Evolutionary conservation across 2,113 vertebrate species (phyloP), one percentile per base, ranked within the genome.

Genomic region (Dissostichus mawsoni): DNA sequence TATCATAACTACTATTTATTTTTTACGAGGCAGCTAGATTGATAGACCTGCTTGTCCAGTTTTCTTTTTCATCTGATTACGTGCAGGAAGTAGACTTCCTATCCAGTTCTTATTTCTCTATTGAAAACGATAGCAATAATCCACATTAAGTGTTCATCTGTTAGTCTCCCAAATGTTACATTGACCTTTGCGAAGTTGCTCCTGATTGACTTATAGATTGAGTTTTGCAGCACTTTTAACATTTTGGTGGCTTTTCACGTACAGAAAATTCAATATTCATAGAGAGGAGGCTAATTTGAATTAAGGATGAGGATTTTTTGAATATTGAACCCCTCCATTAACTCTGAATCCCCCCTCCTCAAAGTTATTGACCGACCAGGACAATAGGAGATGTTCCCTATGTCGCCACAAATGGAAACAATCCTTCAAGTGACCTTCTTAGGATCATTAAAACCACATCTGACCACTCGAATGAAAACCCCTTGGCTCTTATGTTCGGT

Each of bases 61-160:
- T 20, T 29, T n/a, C 18, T 66, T 74, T n/a, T 67, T 11, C 36
- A 29, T 76, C 78, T 74, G 73, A 78, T 82, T 55, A 61, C 18
- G 61, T 48, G 51, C 5, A 56, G 41, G 18, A 52, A 4, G 20
- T 55, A 58, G 36, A 29, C 51, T 48, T 52, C 18, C 44, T 13
- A 55, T 16, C 11, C 52, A 29, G 48, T 23, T 73, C 55, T 61
- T 25, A 20, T 80, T n/a, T 62, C 74, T 51, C 59, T 9, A 44
- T 13, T 48, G 51, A 69, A 33, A 5, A 12, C 50, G 62, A 73
- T 63, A 25, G 65, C 25, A 44, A 74, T 59, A 44, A 20, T 25
- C 41, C 52, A 14, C 18, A 44, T 23, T 11, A 50, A 11, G 64
- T 36, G 48, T 29, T 51, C 63, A 67, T 80, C 45, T 45, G 48